Evolutionary conservation across 2,888 invertebrate genomes (phyloP), one percentile per base, ranked within the genome.

Genomic region (Ormyrus nitidulus): DNA sequence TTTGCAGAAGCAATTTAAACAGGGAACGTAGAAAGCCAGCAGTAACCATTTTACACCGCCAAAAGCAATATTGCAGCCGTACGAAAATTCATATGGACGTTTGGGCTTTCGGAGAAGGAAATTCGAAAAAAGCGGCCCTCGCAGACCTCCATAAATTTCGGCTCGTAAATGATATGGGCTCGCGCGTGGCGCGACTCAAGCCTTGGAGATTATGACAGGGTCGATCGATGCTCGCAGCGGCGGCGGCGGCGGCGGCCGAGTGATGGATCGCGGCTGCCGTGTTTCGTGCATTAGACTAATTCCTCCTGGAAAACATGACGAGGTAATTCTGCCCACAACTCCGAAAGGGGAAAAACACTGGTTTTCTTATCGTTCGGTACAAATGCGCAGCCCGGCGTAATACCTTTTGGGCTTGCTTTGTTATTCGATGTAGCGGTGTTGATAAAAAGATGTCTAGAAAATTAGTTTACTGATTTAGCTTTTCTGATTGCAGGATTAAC

Each of bases 231-330:
- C 64, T 34, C 34, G 19, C 13, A 44, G 49, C n/a, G 6, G 34
- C 34, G 34, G 34, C 34, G 34, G 34, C 34, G 34, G 34, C 34
- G 34, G 34, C n/a, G 11, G 6, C 5, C 58, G 44, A 64, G 49
- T 72, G 72, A 78, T 78, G 53, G 78, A 78, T 72, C 48, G 61
- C 11, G 9, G 9, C 53, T 48, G 6, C 34, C 61, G 19, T 48
- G 51, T 68, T 49, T 72, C 68, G 48, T 71, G 64, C 71, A 71
- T 73, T 73, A 78, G 48, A 48, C 49, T 73, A 59, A 78, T 73
- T 70, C 49, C 61, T 62, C 9, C 48, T 54, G 59, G 59, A 78
- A 49, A 72, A 73, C 54, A 54, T 61, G 73, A 68, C 48, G 68
- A 2, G 46, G 44, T 70, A 62, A 70, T 56, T 56, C 59, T 9